phyloP scores from a whole-genome alignment of 2,797 vertebrate species.

The Neosilurus hyrtlii region DNA sequence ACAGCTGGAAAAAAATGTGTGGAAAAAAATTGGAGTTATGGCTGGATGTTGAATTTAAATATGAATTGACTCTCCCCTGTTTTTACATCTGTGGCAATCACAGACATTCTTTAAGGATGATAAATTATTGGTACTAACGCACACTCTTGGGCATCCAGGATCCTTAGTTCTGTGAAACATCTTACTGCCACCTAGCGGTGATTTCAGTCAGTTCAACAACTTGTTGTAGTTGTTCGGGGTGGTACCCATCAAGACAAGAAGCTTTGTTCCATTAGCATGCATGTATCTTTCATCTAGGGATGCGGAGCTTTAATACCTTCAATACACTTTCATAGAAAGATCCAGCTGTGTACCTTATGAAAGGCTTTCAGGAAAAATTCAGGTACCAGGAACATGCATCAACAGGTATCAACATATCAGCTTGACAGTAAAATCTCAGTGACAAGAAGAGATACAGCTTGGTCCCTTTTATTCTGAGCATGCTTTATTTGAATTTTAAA shows the following conservation, averaged over 20 bases:
- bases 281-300: neutral
- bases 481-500: neutral
- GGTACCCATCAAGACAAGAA: neutral
- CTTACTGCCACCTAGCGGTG: slow-evolving; percentile 5
- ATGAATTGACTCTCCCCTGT: neutral
- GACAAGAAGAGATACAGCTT: neutral
- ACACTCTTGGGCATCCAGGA: neutral
- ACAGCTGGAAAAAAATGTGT: no score
- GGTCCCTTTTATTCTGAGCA: neutral
- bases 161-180: neutral
- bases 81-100: neutral
- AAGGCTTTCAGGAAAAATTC: neutral
- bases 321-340: neutral
- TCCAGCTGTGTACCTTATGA: neutral
- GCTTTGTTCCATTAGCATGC: neutral
- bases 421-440: neutral
- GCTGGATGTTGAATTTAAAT: neutral
- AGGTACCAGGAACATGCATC: neutral
- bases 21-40: neutral
- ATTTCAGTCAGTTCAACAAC: neutral
- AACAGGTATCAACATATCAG: neutral
- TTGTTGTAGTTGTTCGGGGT: neutral
- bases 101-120: neutral
- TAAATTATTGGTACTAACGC: neutral
- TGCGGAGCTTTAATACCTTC: neutral